Evolutionary conservation across 2,797 vertebrate genomes (phyloP), one percentile per base, ranked within the genome.

Genomic region (Amazonetta brasiliensis): DNA sequence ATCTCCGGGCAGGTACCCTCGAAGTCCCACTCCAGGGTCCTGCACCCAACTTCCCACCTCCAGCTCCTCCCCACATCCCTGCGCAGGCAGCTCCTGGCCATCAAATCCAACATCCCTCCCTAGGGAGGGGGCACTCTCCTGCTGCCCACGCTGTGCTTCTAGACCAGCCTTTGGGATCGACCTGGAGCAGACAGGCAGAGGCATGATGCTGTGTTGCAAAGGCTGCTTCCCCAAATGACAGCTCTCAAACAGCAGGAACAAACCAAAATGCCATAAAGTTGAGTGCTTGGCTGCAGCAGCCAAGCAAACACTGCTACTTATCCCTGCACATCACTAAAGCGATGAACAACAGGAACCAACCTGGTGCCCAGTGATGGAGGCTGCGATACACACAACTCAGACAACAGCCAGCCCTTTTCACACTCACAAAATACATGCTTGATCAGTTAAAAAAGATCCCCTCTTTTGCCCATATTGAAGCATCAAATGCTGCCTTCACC

Each of bases 161-260:
- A 90, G n/a, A 41, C 7, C 17, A 1, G 46, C 73, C 59, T 62
- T 71, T 4, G 7, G 55, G 58, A 81, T 62, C 0, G 3, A 64
- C 20, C 54, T 56, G 54, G 35, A 72, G 37, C 28, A 50, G 26
- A 50, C 22, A 71, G 11, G 60, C 31, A 63, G 44, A 86, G 39
- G 25, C 1, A 5, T 60, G n/a, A 76, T 0, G 0, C 58, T 58
- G 35, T 6, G 23, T 23, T 23, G 28, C 3, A 7, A 76, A 62
- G 35, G 13, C 63, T 59, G 23, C 23, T 59, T 11, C 9, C 8
- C 30, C 12, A 63, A 5, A 63, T 12, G 19, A 56, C 35, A 21
- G 28, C 37, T 54, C 19, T 58, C 54, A 58, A 74, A 74, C 12
- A 55, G 7, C 22, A 58, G 30, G 31, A 67, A 23, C 21, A 33